Base-by-base conservation (phyloP, 2,888 invertebrate genomes). In the Tiliacea aurago region DNA sequence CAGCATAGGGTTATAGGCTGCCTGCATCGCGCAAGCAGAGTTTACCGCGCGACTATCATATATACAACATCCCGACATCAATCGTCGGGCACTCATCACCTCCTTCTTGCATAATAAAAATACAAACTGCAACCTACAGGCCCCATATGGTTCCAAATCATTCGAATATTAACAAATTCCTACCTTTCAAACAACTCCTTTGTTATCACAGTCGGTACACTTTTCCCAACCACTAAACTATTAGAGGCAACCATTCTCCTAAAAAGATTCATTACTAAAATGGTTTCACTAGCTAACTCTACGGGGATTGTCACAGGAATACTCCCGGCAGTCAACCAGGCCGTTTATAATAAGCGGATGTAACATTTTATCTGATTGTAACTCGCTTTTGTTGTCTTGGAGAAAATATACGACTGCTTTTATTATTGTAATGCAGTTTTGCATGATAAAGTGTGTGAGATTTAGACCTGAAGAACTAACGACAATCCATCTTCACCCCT, bases 371-470 rank as follows among this genome's bases (percentile, higher is more conserved):
- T 85, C 84, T 78, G 78, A 87, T 87, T 53, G 23, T 49, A 18
- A 55, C 47, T 11, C 45, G 49, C 63, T 67, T 47, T 81, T 70
- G 58, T 80, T 59, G 58, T 63, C 45, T 70, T 51, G 41, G n/a
- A 62, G 73, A 62, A 69, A 71, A 73, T 56, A 56, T 43, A 68
- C 53, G 18, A 2, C 33, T 33, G 47, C 66, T 59, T 71, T 84
- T 86, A 62, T 70, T 78, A 85, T 87, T 84, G 33, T 68, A 86
- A 87, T 78, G n/a, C 15, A 18, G 65, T 65, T 85, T 87, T 70
- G 20, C 77, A 87, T 87, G 10, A 87, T 70, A 85, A 78, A 51
- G 55, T 64, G 45, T n/a, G n/a, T n/a, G 47, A 61, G n/a, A 63
- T 55, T 47, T 56, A 49, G 41, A 4, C 11, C 18, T 6, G 5